A percentile compares a stretch with the other conserved stretches of the same genome.
These are phyloP conservation scores for Falco concolor DNA, from an alignment of 2,797 vertebrate genomes.

Conservation along the genomic window DNA sequence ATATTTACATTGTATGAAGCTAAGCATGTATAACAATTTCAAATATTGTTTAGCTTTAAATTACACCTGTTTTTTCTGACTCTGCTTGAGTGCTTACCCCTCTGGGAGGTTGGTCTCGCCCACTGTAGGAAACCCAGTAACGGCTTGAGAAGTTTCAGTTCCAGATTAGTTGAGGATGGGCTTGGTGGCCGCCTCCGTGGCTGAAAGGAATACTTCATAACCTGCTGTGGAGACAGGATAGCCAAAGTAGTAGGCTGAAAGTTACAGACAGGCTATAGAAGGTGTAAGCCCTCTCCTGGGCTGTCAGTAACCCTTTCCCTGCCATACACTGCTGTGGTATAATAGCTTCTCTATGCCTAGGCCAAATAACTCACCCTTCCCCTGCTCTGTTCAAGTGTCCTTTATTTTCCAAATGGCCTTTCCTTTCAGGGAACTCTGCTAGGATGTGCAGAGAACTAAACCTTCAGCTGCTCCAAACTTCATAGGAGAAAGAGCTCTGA, in stretches of 20 bases:
- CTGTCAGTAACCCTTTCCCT: neutral
- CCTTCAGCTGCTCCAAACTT: neutral
- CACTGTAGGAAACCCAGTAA: neutral
- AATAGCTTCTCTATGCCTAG: neutral
- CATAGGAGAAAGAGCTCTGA: neutral
- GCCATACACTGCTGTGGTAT: neutral
- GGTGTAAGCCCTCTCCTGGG: neutral
- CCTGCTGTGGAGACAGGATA: neutral
- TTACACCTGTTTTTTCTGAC: neutral
- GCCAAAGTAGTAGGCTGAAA: neutral
- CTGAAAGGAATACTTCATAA: neutral
- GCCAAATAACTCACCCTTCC: neutral
- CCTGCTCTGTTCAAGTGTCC: neutral
- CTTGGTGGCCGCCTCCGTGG: neutral
- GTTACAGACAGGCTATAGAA: neutral
- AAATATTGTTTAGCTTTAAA: neutral
- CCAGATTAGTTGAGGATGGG: neutral
- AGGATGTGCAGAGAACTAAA: neutral
- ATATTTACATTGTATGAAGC: neutral
- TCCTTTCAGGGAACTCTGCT: neutral
- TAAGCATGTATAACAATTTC: neutral
- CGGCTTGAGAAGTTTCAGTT: neutral
- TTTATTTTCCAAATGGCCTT: neutral
- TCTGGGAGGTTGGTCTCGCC: neutral
- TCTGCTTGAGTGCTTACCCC: neutral